Evolutionary conservation across 2,888 invertebrate species (phyloP).

Genomic region (Diaperis boleti): DNA sequence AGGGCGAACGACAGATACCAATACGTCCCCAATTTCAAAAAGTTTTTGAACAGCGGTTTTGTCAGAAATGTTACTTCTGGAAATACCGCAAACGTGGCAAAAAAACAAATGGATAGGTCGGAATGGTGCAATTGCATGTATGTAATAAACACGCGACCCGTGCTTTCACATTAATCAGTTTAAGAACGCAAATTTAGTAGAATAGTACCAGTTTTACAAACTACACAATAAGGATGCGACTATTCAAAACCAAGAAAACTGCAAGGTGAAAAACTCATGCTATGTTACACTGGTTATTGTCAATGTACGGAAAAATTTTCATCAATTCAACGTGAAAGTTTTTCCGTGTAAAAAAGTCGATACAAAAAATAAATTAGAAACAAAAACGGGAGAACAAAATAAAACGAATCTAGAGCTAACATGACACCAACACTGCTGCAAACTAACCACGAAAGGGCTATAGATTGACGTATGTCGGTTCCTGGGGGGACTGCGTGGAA

Average conservation of each 20-base stretch:
- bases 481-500: slow-evolving; percentile 80
- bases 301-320: slow-evolving; percentile 26
- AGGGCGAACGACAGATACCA: no score
- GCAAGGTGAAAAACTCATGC: slow-evolving; percentile 3
- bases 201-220: neutral
- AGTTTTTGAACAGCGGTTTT: no score
- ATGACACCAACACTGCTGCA: slow-evolving; percentile 66
- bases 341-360: slow-evolving; percentile 25
- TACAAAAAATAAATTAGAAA: slow-evolving; percentile 16
- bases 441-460: slow-evolving; percentile 73
- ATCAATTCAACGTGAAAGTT: slow-evolving; percentile 3
- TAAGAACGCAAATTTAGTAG: no score
- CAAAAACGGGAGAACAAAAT: slow-evolving; percentile 49
- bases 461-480: slow-evolving; percentile 95
- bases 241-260: neutral
- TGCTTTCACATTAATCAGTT: no score
- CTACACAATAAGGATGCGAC: slow-evolving; percentile 12
- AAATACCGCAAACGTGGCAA: no score
- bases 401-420: slow-evolving; percentile 51
- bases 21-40: no score
- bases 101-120: no score
- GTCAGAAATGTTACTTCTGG: no score
- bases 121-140: slow-evolving; percentile 2
- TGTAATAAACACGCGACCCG: no score
- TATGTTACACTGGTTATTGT: slow-evolving; percentile 19